Conservation (phyloP, 2,888 invertebrate genomes). For the Dicranocentrus wangi region DNA sequence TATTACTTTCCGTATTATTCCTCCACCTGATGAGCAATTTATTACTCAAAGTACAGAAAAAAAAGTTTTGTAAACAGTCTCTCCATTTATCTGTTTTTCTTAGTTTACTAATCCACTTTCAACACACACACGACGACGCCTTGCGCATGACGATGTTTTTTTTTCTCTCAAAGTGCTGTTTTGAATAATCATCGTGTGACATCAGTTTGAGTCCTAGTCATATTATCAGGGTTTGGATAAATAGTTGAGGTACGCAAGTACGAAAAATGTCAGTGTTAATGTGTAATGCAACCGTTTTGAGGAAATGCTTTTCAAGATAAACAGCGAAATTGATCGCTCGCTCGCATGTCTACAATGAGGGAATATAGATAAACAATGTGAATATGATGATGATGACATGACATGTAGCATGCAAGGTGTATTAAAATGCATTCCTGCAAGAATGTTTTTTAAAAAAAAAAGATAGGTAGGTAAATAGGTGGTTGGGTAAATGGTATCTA, state of each 20-base stretch:
- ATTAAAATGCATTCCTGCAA: constrained; percentile 14
- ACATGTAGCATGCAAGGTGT: constrained; percentile 1
- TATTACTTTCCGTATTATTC: not conserved
- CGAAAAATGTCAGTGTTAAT: constrained; percentile 29
- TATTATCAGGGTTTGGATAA: not conserved
- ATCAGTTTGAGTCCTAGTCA: constrained; percentile 27
- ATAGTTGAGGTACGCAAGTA: not conserved
- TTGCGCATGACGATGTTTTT: constrained; percentile 11
- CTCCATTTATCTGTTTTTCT: constrained; percentile 12
- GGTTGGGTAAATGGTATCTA: not conserved
- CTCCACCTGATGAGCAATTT: not conserved
- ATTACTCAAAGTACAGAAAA: not conserved
- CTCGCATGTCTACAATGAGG: not conserved
- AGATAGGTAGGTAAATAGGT: constrained; percentile 19
- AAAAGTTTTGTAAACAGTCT: not conserved
- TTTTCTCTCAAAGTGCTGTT: too few species aligned
- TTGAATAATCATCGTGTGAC: constrained; percentile 51
- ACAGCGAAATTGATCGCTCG: constrained; percentile 6
- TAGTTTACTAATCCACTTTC: constrained; percentile 18
- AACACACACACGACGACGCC: constrained; percentile 2
- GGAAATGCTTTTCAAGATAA: constrained; percentile 35
- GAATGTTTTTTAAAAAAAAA: not conserved
- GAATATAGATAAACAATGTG: not conserved
- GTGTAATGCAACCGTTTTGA: constrained; percentile 21
- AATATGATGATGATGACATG: not conserved